Evolutionary conservation across 1,140 invertebrate genomes (phyloP), one percentile per base, ranked within the genome.

Genomic region (Zaprionus inermis): DNA sequence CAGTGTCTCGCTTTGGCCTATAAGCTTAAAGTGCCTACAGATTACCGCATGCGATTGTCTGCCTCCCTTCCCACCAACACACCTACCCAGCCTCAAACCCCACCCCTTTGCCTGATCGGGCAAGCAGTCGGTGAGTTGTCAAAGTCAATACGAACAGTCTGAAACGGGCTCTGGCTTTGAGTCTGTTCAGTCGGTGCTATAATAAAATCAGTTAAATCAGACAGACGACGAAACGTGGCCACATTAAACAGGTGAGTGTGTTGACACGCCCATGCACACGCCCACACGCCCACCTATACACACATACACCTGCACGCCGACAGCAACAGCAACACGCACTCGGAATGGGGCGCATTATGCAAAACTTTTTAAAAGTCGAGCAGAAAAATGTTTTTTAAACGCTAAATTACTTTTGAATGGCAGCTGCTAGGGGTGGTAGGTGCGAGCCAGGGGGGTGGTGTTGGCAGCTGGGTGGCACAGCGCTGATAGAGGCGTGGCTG

Each of bases 331-430:
- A 59, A 52, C 60, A 60, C 81, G 54, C 44, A 22, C 44, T 49
- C 16, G 44, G 18, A 49, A 49, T 49, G 68, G 55, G 38, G 41
- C 76, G 71, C 79, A 88, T 79, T 83, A 88, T 85, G 78, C 74
- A 85, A 78, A 80, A 89, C 67, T 78, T 88, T 88, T 80, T 89
- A 83, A 83, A 88, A 88, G 79, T 83, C 83, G 80, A 80, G 80
- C 83, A 83, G 80, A 88, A 88, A 88, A 88, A 88, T 88, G 83
- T 89, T 88, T 88, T 88, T 89, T 83, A 88, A 88, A 89, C 83
- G 84, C 77, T 89, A 88, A 88, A 88, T 88, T 88, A 88, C 83
- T 88, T 88, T 88, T 89, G 83, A 88, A 89, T 89, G 77, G 83
- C 83, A 80, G 83, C 54, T 77, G 44, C n/a, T 9, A 49, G 44